Percentiles rank a stretch among this genome's conserved stretches.
Evolutionary conservation across 2,797 vertebrate genomes (phyloP).

Genomic region (Cottoperca gobio): DNA sequence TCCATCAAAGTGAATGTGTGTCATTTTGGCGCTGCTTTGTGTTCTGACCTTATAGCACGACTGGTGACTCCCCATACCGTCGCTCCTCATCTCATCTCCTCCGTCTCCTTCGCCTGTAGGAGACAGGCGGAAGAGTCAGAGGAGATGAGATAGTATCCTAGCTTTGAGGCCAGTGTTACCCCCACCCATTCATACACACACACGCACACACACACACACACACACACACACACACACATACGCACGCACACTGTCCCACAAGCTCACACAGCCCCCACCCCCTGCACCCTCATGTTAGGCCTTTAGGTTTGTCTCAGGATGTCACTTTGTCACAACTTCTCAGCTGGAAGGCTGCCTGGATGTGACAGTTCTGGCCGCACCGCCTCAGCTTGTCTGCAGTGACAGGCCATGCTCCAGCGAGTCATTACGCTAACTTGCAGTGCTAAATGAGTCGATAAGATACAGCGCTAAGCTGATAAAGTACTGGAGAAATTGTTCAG

Average conservation of each 20-base stretch:
- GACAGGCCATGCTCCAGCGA: constrained; percentile 75
- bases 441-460: constrained; percentile 75
- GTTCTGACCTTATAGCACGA: constrained; percentile 67
- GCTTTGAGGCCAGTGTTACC: constrained; percentile 57
- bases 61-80: constrained; percentile 76
- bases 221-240: constrained; percentile 18
- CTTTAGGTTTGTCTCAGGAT: constrained; percentile 77
- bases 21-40: constrained; percentile 73
- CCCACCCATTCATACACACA: constrained; percentile 18
- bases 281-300: constrained; percentile 65
- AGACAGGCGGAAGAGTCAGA: constrained; percentile 61
- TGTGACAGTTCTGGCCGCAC: constrained; percentile 73
- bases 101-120: constrained; percentile 56
- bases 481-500: constrained; percentile 59
- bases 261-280: constrained; percentile 35
- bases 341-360: constrained; percentile 73
- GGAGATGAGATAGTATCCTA: constrained; percentile 66
- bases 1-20: constrained; percentile 66
- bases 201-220: constrained; percentile 23
- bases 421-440: constrained; percentile 73
- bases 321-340: constrained; percentile 80
- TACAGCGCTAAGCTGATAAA: constrained; percentile 72
- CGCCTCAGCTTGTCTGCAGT: constrained; percentile 67
- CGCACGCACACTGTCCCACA: constrained; percentile 47
- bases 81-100: constrained; percentile 72